A percentile compares a stretch with the other conserved stretches of the same genome.
Evolutionary conservation across 2,888 invertebrate species (phyloP).

Genomic region (Drosophila setosimentum): DNA sequence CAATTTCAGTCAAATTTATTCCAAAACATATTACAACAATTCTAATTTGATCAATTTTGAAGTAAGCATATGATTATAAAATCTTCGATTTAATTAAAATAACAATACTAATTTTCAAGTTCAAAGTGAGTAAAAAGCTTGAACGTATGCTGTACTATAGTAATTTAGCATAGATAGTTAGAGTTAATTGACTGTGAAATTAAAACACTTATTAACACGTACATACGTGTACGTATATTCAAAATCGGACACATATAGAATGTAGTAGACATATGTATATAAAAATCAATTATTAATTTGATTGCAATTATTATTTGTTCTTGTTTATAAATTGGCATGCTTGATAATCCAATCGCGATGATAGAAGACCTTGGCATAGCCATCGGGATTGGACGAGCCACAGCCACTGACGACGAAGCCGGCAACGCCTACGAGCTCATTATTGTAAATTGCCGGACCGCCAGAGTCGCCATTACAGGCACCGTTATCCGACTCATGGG

Average conservation of each 20-base stretch:
- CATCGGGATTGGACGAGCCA: slow-evolving; percentile 69
- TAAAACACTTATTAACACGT: neutral
- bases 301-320: neutral
- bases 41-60: neutral
- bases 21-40: neutral
- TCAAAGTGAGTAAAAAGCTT: neutral
- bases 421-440: slow-evolving; percentile 76
- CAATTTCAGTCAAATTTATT: neutral
- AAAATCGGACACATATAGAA: neutral
- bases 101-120: neutral
- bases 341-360: slow-evolving; percentile 68
- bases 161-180: neutral
- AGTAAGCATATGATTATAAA: neutral
- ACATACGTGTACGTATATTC: no score
- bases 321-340: slow-evolving; percentile 48
- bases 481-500: slow-evolving; percentile 66
- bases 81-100: neutral
- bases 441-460: slow-evolving; percentile 75
- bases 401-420: slow-evolving; percentile 76
- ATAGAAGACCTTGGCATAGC: slow-evolving; percentile 72
- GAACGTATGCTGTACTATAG: neutral
- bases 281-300: neutral
- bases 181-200: neutral
- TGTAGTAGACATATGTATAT: neutral
- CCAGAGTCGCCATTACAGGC: slow-evolving; percentile 82